Evolutionary conservation across 1,140 invertebrate genomes (phyloP).

Genomic region (Gonatopus flavifemur): DNA sequence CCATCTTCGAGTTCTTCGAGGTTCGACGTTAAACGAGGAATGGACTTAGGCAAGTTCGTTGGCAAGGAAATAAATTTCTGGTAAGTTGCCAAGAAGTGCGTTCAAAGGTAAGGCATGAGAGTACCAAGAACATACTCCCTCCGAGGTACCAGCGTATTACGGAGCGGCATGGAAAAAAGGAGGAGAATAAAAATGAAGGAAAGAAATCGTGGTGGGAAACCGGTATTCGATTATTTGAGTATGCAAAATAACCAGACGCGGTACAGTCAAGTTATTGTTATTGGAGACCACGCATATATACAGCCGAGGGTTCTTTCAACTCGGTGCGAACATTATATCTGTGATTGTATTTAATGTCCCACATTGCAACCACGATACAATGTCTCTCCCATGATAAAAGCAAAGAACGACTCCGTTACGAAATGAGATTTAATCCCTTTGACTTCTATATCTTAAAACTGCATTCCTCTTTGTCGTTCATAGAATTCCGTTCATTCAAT

Average conservation of each 20-base stretch:
- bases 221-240: slow-evolving; percentile 36
- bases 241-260: slow-evolving; percentile 35
- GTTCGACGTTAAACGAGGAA: slow-evolving; percentile 18
- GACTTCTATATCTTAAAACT: too few species aligned
- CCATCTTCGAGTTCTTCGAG: slow-evolving; percentile 10
- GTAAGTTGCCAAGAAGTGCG: slow-evolving; percentile 25
- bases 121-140: background rate
- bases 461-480: too few species aligned
- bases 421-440: too few species aligned
- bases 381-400: too few species aligned
- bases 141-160: too few species aligned
- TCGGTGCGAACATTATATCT: background rate
- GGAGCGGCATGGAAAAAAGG: background rate
- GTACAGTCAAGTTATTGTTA: slow-evolving; percentile 31
- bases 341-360: too few species aligned
- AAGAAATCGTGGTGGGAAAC: slow-evolving; percentile 13
- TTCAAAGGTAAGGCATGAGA: slow-evolving; percentile 1
- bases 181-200: too few species aligned
- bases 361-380: too few species aligned
- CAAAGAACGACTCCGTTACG: too few species aligned
- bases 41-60: slow-evolving; percentile 27
- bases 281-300: slow-evolving; percentile 11
- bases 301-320: too few species aligned
- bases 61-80: slow-evolving; percentile 36
- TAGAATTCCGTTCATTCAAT: too few species aligned